phyloP scores from a whole-genome alignment of 2,888 invertebrate species.

The Pogonocherus hispidulus region DNA sequence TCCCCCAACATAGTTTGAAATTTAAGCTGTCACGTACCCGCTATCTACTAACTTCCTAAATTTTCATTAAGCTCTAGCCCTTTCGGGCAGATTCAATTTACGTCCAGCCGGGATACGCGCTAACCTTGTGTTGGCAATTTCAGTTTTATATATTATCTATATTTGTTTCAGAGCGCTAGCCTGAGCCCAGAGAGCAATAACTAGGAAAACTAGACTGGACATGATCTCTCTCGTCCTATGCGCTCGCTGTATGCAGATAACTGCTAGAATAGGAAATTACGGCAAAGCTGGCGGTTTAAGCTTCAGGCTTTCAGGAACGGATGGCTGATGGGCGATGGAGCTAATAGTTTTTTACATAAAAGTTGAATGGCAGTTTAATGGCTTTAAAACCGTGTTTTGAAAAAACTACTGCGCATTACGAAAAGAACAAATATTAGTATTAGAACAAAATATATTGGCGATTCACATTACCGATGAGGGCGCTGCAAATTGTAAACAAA shows the following conservation, averaged over 20 bases:
- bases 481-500: no score
- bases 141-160: conserved; percentile 19
- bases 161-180: not conserved
- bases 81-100: not conserved
- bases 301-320: not conserved
- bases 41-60: not conserved
- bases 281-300: conserved; percentile 13
- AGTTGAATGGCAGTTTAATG: no score
- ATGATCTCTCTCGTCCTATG: conserved; percentile 8
- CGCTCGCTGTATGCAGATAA: conserved; percentile 23
- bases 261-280: conserved; percentile 23
- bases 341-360: not conserved
- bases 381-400: no score
- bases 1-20: no score
- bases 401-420: no score
- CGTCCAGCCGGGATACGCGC: not conserved
- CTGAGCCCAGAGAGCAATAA: conserved; percentile 9
- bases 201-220: conserved; percentile 25
- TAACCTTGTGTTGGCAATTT: conserved; percentile 11
- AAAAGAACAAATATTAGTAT: no score
- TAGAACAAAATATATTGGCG: no score
- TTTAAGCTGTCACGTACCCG: not conserved
- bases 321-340: not conserved
- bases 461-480: no score
- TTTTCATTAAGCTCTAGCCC: not conserved